Conservation (phyloP, 1,140 invertebrate genomes). For the Solenopsis invicta region DNA sequence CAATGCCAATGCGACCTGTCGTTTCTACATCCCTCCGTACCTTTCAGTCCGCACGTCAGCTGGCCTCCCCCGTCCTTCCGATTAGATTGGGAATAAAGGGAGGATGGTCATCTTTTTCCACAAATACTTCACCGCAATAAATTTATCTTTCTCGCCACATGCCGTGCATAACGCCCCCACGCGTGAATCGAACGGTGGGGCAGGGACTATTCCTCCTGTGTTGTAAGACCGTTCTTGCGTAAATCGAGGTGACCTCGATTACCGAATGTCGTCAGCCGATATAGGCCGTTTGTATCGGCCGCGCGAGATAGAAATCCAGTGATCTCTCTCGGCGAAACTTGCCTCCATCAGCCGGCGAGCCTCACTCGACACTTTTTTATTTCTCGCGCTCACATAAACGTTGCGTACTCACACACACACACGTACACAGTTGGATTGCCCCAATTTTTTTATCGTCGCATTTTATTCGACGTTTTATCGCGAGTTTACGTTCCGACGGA, state of each 20-base stretch:
- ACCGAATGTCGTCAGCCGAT: not conserved
- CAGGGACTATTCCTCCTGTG: not conserved
- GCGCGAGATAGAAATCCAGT: conserved; percentile 22
- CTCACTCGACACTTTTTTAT: conserved; percentile 25
- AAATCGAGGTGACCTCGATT: conserved; percentile 41
- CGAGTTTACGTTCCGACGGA: conserved; percentile 53
- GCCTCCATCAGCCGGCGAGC: conserved; percentile 3
- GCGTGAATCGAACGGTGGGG: not conserved
- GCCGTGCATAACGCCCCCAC: not conserved
- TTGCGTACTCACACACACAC: not conserved
- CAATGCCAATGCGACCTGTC: conserved; percentile 35
- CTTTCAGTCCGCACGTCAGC: conserved; percentile 34
- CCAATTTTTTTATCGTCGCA: conserved; percentile 58
- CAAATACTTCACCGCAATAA: not conserved
- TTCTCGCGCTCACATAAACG: conserved; percentile 14
- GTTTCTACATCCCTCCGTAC: not conserved
- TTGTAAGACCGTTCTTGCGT: conserved; percentile 17
- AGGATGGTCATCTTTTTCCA: not conserved
- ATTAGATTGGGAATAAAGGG: not conserved
- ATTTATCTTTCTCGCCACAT: conserved; percentile 23
- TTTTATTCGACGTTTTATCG: conserved; percentile 60
- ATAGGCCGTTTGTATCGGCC: not conserved
- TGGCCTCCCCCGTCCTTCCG: not conserved
- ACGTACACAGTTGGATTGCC: conserved; percentile 6
- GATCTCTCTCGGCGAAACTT: conserved; percentile 32